Conservation (phyloP, 2,113 vertebrate species). For the Synchiropus splendidus region DNA sequence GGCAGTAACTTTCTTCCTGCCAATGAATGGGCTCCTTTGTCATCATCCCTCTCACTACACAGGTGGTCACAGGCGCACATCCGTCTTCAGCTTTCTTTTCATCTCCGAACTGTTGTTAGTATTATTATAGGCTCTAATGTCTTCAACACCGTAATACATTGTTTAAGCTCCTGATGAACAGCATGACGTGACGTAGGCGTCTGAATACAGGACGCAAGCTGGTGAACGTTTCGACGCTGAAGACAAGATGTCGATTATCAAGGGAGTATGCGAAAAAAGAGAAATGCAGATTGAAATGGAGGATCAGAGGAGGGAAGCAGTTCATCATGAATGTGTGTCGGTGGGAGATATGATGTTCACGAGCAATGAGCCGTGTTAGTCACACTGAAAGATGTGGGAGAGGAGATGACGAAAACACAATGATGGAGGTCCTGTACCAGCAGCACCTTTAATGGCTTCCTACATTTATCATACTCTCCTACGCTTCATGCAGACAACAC, state of each 20-base stretch:
- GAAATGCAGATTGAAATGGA: constrained; percentile 40
- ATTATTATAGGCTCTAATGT: too few relatives aligned
- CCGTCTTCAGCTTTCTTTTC: too few relatives aligned
- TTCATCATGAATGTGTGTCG: not conserved
- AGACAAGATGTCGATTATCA: constrained; percentile 8
- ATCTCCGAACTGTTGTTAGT: too few relatives aligned
- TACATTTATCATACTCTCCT: constrained; percentile 6
- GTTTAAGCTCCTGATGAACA: too few relatives aligned
- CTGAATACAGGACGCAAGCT: too few relatives aligned
- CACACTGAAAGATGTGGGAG: constrained; percentile 16
- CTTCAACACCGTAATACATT: too few relatives aligned
- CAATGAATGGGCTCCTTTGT: too few relatives aligned
- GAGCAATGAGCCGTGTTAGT: constrained; percentile 28
- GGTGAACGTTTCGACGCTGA: too few relatives aligned
- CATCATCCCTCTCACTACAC: too few relatives aligned
- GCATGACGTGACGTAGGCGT: too few relatives aligned
- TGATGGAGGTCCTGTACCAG: constrained; percentile 19
- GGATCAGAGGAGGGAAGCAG: constrained; percentile 14
- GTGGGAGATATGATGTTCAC: constrained; percentile 4
- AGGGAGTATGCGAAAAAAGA: constrained; percentile 13
- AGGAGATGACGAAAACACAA: constrained; percentile 29
- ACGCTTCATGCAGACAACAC: constrained; percentile 6
- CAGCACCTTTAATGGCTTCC: constrained; percentile 23
- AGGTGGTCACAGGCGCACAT: too few relatives aligned
- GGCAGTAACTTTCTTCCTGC: too few relatives aligned